These are phyloP conservation scores for Lutraria lutraria DNA, from an alignment of 2,888 invertebrate genomes.

Conservation along the genomic window DNA sequence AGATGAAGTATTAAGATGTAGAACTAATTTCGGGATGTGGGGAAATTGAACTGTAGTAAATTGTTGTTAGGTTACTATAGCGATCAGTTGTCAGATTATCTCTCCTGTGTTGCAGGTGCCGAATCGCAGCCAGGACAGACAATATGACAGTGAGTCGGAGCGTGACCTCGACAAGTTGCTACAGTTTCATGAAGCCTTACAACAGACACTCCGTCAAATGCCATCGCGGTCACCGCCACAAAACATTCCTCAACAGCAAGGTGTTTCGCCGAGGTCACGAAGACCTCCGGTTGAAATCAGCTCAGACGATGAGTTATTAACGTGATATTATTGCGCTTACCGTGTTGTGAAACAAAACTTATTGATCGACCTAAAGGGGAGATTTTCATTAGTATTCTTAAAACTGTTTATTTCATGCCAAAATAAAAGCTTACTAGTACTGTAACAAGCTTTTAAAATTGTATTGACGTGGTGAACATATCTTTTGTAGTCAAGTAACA, in stretches of 20 bases:
- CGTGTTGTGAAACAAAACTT: background rate
- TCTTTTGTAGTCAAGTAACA: too few relatives aligned
- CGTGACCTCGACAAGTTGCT: slow-evolving; percentile 72
- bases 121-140: slow-evolving; percentile 65
- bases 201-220: slow-evolving; percentile 48
- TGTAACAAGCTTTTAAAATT: background rate
- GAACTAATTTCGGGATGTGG: background rate
- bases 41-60: background rate
- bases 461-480: too few relatives aligned
- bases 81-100: slow-evolving; percentile 50
- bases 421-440: background rate
- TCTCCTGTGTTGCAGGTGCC: slow-evolving; percentile 76
- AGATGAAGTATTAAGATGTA: too few relatives aligned
- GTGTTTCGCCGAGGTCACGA: background rate
- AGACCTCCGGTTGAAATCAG: slow-evolving; percentile 34
- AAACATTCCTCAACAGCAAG: background rate
- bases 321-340: slow-evolving; percentile 15
- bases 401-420: background rate
- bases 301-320: slow-evolving; percentile 20
- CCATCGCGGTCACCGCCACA: slow-evolving; percentile 3
- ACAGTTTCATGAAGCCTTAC: slow-evolving; percentile 75
- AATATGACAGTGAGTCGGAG: slow-evolving; percentile 63
- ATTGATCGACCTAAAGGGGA: background rate
- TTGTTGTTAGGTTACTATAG: slow-evolving; percentile 30
- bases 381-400: background rate